Percentiles rank a stretch among this genome's conserved stretches.
Evolutionary conservation across 2,113 vertebrate species (phyloP).

Genomic region (Choloepus hoffmanni): DNA sequence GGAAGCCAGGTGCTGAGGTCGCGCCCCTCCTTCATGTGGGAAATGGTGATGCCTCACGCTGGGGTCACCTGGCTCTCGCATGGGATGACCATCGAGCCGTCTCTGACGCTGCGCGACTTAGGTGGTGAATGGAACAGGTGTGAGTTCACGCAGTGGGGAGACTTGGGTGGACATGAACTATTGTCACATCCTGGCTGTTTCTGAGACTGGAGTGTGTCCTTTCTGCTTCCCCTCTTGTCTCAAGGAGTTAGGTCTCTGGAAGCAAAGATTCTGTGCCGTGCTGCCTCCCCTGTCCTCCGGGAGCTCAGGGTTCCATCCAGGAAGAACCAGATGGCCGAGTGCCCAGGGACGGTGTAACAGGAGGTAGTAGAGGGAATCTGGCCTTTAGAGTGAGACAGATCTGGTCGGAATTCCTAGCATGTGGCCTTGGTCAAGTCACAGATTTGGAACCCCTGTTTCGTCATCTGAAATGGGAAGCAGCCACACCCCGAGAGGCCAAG

Average conservation of each 20-base stretch:
- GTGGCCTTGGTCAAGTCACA: background rate
- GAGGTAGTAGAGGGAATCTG: background rate
- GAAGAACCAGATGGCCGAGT: background rate
- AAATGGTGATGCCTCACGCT: too few relatives aligned
- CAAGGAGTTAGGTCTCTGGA: background rate
- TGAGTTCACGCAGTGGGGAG: background rate
- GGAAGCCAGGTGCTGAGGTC: background rate
- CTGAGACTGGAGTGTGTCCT: background rate
- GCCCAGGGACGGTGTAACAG: accelerated
- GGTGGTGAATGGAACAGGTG: background rate
- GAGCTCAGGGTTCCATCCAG: background rate
- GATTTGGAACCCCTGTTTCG: background rate
- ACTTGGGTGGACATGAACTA: background rate
- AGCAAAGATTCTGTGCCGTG: background rate
- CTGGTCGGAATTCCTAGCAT: background rate
- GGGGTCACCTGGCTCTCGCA: background rate
- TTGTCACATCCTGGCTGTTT: background rate
- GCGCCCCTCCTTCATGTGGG: background rate
- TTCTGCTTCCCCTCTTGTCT: background rate
- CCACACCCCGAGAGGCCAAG: background rate
- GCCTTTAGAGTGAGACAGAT: background rate
- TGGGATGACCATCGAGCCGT: background rate
- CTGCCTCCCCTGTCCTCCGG: background rate
- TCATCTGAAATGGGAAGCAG: background rate
- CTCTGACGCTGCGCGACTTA: background rate